Evolutionary conservation across 2,888 invertebrate species (phyloP), one percentile per base, ranked within the genome.

Genomic region (Pediacus dermestoides): DNA sequence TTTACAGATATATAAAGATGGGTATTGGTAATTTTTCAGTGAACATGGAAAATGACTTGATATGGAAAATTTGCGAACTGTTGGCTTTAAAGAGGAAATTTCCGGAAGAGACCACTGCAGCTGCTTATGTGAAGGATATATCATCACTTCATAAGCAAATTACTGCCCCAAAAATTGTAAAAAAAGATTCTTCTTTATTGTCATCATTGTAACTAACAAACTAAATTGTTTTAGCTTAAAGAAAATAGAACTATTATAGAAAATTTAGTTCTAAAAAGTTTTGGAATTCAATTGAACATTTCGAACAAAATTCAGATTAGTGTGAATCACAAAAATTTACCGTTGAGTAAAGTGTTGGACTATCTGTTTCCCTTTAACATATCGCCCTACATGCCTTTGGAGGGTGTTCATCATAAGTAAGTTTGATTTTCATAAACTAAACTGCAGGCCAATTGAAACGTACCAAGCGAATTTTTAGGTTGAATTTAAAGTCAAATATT

Each of bases 11-110:
- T 55, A 63, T 84, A 11, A 81, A 81, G 56, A 58, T 85, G 1
- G 60, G 80, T 27, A 61, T 85, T 0, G 80, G 81, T 52, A 82
- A 85, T 60, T 80, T 82, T 56, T 77, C 76, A 48, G 65, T 86
- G 12, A 81, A 81, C 55, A 65, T 86, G 22, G 86, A 86, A 62
- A 76, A 81, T 52, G 83, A 82, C 27, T 80, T 86, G 52, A 73
- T 76, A 48, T 68, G 74, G 44, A 77, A 81, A 22, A 64, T 84
- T 4, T 76, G 77, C 41, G 77, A 81, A 63, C 72, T 83, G 15
- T 61, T 82, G 11, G 46, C 44, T 6, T 72, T 83, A 15, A 55
- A 58, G 31, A 75, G 78, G 35, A 74, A 75, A 49, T 77, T 79
- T 70, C 74, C 77, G 50, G 64, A 73, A 15, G 74, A 76, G 42